Evolutionary conservation across 2,113 vertebrate genomes (phyloP).

Genomic region (Aramus guarauna): DNA sequence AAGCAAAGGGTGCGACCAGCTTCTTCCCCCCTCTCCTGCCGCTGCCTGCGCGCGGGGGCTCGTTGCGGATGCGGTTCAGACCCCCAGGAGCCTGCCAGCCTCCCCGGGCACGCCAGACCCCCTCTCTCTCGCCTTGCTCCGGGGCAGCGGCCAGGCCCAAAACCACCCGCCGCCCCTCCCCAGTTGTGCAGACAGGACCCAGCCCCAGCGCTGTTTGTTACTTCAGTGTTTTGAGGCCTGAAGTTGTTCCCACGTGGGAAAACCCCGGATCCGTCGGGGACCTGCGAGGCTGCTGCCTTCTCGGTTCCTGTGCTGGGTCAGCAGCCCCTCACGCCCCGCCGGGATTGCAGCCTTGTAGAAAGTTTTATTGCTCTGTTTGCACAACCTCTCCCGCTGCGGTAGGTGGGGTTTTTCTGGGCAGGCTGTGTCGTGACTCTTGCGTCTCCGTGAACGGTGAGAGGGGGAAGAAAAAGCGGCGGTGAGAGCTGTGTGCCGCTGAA

Average conservation of each 20-base stretch:
- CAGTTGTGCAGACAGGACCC: neutral
- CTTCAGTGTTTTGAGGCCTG: neutral
- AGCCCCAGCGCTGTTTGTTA: neutral
- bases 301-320: neutral
- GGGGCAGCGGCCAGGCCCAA: neutral
- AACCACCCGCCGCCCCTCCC: too few relatives aligned
- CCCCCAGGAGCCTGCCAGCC: neutral
- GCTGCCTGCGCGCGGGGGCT: neutral
- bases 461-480: neutral
- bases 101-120: accelerated
- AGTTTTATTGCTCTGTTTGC: slow-evolving; percentile 6
- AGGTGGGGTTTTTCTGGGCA: neutral
- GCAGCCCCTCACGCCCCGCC: neutral
- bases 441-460: accelerated
- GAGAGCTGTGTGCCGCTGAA: neutral
- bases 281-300: accelerated
- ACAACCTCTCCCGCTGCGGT: neutral
- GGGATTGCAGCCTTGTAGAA: neutral
- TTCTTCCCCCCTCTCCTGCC: neutral
- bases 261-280: too few relatives aligned
- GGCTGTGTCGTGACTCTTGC: accelerated
- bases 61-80: accelerated
- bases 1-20: neutral
- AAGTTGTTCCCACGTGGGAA: neutral
- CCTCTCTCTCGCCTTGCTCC: too few relatives aligned